These are phyloP conservation scores for Bos indicus DNA, from an alignment of 2,113 vertebrate genomes.

Conservation along the genomic window DNA sequence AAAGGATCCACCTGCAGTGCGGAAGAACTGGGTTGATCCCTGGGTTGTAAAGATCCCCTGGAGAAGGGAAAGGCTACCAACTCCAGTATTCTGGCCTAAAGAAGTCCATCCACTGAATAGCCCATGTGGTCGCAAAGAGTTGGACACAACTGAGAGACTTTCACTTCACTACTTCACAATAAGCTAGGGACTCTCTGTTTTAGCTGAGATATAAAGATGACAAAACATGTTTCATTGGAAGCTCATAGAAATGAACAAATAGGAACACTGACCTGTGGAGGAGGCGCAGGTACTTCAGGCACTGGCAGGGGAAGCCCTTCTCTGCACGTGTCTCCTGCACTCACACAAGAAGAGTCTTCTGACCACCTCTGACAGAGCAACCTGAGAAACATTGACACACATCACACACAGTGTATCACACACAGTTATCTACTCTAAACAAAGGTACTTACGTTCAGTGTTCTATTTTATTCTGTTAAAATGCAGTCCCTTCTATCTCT, in stretches of 20 bases:
- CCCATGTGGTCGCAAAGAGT: not conserved
- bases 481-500: too few relatives aligned
- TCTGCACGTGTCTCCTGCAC: not conserved
- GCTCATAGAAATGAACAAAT: not conserved
- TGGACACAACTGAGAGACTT: fast-evolving
- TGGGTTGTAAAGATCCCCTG: not conserved
- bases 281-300: not conserved
- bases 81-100: not conserved
- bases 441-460: too few relatives aligned
- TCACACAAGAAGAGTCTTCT: too few relatives aligned
- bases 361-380: too few relatives aligned
- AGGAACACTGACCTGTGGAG: not conserved
- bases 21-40: not conserved
- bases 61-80: not conserved
- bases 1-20: fast-evolving
- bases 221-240: not conserved
- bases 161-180: not conserved
- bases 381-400: too few relatives aligned
- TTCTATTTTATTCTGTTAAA: too few relatives aligned
- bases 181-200: not conserved
- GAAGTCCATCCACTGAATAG: not conserved
- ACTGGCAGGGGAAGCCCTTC: not conserved
- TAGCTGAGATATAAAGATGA: not conserved
- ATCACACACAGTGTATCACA: too few relatives aligned
- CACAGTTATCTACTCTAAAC: too few relatives aligned